Evolutionary conservation across 2,113 vertebrate genomes (phyloP).

Genomic region (Oryctolagus cuniculus): mOryCun1.1 NC_091449.1:21609001-21609500

Average conservation of each 20-base stretch:
- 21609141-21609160: background rate
- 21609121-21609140: background rate
- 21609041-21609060: background rate
- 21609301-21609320: rapidly evolving
- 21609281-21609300: background rate
- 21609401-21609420: background rate
- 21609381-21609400: too few relatives aligned
- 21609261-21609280: background rate
- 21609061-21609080: background rate
- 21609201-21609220: rapidly evolving
- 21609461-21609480: background rate
- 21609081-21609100: background rate
- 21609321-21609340: background rate
- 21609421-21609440: background rate
- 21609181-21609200: rapidly evolving
- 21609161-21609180: background rate
- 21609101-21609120: background rate
- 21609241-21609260: rapidly evolving
- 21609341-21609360: background rate
- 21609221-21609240: too few relatives aligned
- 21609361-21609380: too few relatives aligned
- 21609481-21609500: background rate
- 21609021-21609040: background rate
- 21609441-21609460: background rate
- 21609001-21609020: background rate